phyloP scores from a whole-genome alignment of 2,113 vertebrate species.

The Erythrolamprus reginae region DNA sequence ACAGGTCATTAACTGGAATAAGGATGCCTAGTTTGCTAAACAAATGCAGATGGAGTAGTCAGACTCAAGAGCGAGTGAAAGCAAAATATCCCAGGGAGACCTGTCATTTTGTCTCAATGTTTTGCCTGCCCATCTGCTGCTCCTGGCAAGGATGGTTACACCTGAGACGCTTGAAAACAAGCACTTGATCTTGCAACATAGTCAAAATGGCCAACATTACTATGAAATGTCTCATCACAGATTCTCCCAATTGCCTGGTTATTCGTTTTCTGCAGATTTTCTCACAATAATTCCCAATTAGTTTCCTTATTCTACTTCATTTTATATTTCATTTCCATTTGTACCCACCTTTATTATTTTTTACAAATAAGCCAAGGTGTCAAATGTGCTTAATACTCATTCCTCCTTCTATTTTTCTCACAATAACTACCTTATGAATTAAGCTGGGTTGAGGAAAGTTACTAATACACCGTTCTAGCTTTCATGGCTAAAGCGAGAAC shows the following conservation, averaged over 20 bases:
- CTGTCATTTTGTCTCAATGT: neutral
- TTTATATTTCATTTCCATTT: neutral
- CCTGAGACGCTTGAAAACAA: neutral
- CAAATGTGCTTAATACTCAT: neutral
- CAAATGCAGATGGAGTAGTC: neutral
- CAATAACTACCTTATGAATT: neutral
- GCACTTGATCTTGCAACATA: rapidly evolving
- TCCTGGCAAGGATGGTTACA: neutral
- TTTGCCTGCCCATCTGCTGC: neutral
- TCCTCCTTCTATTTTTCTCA: neutral
- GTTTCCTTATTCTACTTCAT: neutral
- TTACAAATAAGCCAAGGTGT: neutral
- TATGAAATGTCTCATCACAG: rapidly evolving
- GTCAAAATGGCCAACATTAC: neutral
- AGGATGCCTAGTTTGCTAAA: neutral
- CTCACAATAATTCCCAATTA: neutral
- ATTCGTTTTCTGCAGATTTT: neutral
- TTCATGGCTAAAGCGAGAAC: neutral
- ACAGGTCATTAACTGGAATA: slow-evolving; percentile 46
- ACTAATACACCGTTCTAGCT: neutral
- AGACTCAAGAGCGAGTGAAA: slow-evolving; percentile 12
- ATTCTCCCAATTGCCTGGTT: neutral
- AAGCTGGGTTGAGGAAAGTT: neutral
- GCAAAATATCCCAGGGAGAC: slow-evolving; percentile 6
- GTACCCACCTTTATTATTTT: neutral